Percentiles rank a stretch among this genome's conserved stretches.
Evolutionary conservation across 2,113 vertebrate species (phyloP).

Genomic region (Cynoglossus semilaevis): DNA sequence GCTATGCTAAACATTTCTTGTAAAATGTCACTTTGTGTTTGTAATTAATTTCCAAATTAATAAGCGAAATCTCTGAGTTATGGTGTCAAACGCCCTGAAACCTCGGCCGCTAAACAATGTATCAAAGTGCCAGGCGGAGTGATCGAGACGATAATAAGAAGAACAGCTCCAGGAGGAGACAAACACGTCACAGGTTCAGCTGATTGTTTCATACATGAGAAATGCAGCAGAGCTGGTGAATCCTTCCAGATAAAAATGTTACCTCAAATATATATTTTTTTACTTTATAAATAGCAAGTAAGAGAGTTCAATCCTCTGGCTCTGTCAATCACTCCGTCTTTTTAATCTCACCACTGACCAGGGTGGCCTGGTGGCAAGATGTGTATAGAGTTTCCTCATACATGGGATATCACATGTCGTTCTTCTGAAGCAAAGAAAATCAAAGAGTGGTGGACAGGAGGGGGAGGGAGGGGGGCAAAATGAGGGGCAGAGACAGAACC

Average conservation of each 20-base stretch:
- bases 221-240: slow-evolving; percentile 27
- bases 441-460: slow-evolving; percentile 45
- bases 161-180: slow-evolving; percentile 59
- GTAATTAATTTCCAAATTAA: slow-evolving; percentile 88
- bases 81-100: slow-evolving; percentile 67
- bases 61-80: slow-evolving; percentile 79
- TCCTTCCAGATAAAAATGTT: slow-evolving; percentile 16
- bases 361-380: slow-evolving; percentile 62
- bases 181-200: slow-evolving; percentile 44
- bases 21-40: slow-evolving; percentile 89
- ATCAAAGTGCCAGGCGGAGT: slow-evolving; percentile 66
- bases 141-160: slow-evolving; percentile 70
- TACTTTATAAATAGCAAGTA: slow-evolving; percentile 6
- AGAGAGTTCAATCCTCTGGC: slow-evolving; percentile 11
- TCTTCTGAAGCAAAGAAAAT: slow-evolving; percentile 67
- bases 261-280: not conserved
- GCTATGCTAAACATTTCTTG: slow-evolving; percentile 86
- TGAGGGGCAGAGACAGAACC: slow-evolving; percentile 24
- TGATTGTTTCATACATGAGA: slow-evolving; percentile 51
- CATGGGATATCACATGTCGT: slow-evolving; percentile 69
- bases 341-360: slow-evolving; percentile 59
- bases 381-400: slow-evolving; percentile 73
- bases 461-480: slow-evolving; percentile 27
- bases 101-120: slow-evolving; percentile 74
- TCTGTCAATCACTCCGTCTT: slow-evolving; percentile 52